Percentiles rank a stretch among this genome's conserved stretches.
Evolutionary conservation across 2,888 invertebrate species (phyloP).

Genomic region (Phortica okadai): DNA sequence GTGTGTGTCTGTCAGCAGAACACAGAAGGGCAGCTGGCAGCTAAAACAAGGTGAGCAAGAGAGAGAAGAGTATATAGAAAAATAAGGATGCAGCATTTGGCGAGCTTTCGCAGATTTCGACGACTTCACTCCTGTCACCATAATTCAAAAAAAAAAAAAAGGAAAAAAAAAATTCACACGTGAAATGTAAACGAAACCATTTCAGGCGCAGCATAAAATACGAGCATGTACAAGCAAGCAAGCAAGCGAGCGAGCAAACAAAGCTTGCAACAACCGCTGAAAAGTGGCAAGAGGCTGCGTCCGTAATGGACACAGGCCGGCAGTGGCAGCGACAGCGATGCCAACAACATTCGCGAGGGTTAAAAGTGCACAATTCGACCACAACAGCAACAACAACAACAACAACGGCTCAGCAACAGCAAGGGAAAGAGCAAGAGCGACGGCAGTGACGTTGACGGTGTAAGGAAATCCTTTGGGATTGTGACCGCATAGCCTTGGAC

Average conservation of each 20-base stretch:
- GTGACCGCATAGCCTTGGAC: constrained; percentile 43
- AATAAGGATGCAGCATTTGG: neutral
- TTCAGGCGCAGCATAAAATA: constrained; percentile 37
- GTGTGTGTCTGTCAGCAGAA: constrained; percentile 36
- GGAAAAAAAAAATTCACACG: constrained; percentile 61
- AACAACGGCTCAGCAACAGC: neutral
- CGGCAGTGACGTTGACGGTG: constrained; percentile 35
- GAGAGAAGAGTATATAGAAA: neutral
- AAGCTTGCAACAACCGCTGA: neutral
- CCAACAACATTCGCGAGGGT: constrained; percentile 1
- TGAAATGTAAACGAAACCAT: constrained; percentile 70
- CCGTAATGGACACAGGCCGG: constrained; percentile 12
- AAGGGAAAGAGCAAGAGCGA: constrained; percentile 71
- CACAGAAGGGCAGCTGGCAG: constrained; percentile 24
- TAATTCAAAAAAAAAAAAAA: constrained; percentile 59
- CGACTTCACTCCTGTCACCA: constrained; percentile 65
- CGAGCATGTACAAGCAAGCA: constrained; percentile 49
- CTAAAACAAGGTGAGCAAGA: neutral
- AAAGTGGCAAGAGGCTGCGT: neutral
- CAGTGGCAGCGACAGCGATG: neutral
- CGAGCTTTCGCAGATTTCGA: constrained; percentile 24
- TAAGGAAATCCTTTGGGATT: constrained; percentile 69
- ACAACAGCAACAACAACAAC: constrained; percentile 40
- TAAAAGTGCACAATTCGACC: constrained; percentile 16
- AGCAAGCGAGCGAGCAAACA: constrained; percentile 55